Conservation (phyloP, 1,140 invertebrate species). For the Drosophila teissieri region DNA sequence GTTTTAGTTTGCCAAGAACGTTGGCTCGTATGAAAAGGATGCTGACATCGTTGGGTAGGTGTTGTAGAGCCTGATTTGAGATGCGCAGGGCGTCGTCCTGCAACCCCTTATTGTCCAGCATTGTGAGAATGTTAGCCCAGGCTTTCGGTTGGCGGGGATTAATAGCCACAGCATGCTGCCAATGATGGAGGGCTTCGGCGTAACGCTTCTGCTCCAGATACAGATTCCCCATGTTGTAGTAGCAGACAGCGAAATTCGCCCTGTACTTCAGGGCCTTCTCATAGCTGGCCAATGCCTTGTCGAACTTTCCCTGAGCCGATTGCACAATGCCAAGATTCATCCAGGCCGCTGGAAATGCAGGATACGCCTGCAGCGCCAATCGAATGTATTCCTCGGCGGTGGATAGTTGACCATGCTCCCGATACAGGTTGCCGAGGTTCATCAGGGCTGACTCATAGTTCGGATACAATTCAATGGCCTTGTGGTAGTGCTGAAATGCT, state of each 20-base stretch:
- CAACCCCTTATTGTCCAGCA: conserved; percentile 93
- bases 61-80: conserved; percentile 88
- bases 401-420: conserved; percentile 89
- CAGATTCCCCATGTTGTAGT: conserved; percentile 97
- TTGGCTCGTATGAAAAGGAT: conserved; percentile 95
- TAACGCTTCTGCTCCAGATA: conserved; percentile 87
- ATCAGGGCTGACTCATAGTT: conserved; percentile 98
- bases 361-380: conserved; percentile 91
- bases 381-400: conserved; percentile 92
- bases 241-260: conserved; percentile 94
- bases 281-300: conserved; percentile 92
- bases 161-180: conserved; percentile 91
- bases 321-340: conserved; percentile 98
- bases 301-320: conserved; percentile 89
- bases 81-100: conserved; percentile 88
- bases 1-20: conserved; percentile 92
- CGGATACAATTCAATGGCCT: conserved; percentile 93
- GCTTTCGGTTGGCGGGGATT: conserved; percentile 92
- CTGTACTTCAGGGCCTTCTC: conserved; percentile 90
- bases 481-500: conserved; percentile 92
- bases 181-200: conserved; percentile 88
- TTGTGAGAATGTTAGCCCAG: conserved; percentile 96
- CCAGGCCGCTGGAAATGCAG: conserved; percentile 96
- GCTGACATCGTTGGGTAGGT: conserved; percentile 89
- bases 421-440: conserved; percentile 96